A percentile compares a stretch with the other conserved stretches of the same genome.
phyloP scores from a whole-genome alignment of 2,888 invertebrate species.

The Cerastis leucographa region DNA sequence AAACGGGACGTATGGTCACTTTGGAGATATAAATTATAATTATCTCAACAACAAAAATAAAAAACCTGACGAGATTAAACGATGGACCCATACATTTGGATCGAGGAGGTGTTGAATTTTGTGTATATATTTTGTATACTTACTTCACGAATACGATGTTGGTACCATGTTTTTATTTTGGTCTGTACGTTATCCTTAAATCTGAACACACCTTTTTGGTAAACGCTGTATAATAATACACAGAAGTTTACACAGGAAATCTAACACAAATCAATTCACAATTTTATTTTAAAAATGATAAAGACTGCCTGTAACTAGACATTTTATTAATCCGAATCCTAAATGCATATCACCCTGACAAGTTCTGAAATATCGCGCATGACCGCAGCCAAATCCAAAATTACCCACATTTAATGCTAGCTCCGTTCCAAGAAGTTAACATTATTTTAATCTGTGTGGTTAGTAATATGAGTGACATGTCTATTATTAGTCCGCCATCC shows the following conservation, averaged over 20 bases:
- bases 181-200: neutral
- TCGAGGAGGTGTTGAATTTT: neutral
- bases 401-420: constrained; percentile 36
- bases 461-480: constrained; percentile 56
- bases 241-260: neutral
- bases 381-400: constrained; percentile 42
- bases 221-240: neutral
- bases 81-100: neutral
- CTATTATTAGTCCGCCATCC: constrained; percentile 58
- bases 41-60: no score
- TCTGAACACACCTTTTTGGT: neutral
- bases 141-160: neutral
- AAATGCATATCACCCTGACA: constrained; percentile 23
- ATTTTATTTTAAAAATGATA: neutral
- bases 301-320: constrained; percentile 1
- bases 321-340: constrained; percentile 8
- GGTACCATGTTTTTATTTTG: neutral
- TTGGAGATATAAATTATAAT: no score
- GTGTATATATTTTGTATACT: no score
- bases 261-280: neutral
- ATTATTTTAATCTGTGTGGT: constrained; percentile 38
- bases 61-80: neutral
- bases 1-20: no score
- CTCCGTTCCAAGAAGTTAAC: constrained; percentile 32
- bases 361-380: constrained; percentile 21